A percentile compares a stretch with the other conserved stretches of the same genome.
Conservation (phyloP, 2,113 vertebrate genomes). For the Gallinago paraguaiae region DNA sequence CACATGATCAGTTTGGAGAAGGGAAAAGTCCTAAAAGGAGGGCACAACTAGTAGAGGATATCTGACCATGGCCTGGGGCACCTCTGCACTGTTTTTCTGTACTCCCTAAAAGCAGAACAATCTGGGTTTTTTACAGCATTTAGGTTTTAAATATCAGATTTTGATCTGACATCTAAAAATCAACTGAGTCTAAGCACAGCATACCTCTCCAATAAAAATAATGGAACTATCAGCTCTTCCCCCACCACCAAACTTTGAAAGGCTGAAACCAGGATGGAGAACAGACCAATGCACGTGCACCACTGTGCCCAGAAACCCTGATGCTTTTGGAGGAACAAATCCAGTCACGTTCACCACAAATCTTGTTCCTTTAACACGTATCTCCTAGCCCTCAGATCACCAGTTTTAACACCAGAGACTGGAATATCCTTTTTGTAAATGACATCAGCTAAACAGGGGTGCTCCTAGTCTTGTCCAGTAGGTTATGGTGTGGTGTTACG, state of each 20-base stretch:
- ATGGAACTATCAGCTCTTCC: background rate
- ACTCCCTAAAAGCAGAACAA: background rate
- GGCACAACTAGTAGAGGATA: background rate
- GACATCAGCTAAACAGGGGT: background rate
- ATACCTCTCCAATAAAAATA: background rate
- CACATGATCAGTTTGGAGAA: background rate
- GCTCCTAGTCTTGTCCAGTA: background rate
- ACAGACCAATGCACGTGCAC: rapidly evolving
- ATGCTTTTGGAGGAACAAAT: background rate
- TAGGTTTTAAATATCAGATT: background rate
- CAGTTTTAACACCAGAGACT: background rate
- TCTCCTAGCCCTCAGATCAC: background rate
- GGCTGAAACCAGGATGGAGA: background rate
- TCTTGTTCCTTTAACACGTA: background rate
- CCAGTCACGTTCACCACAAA: background rate
- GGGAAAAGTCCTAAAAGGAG: background rate
- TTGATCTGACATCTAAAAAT: background rate
- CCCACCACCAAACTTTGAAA: background rate
- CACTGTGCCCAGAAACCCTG: background rate
- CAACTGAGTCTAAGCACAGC: background rate
- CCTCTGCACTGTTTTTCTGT: background rate
- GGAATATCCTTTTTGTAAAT: background rate
- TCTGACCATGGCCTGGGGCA: background rate
- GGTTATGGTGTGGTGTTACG: background rate
- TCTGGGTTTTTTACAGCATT: background rate